A percentile compares a stretch with the other conserved stretches of the same genome.
phyloP scores from a whole-genome alignment of 2,113 vertebrate species.

The Prunella himalayana region DNA sequence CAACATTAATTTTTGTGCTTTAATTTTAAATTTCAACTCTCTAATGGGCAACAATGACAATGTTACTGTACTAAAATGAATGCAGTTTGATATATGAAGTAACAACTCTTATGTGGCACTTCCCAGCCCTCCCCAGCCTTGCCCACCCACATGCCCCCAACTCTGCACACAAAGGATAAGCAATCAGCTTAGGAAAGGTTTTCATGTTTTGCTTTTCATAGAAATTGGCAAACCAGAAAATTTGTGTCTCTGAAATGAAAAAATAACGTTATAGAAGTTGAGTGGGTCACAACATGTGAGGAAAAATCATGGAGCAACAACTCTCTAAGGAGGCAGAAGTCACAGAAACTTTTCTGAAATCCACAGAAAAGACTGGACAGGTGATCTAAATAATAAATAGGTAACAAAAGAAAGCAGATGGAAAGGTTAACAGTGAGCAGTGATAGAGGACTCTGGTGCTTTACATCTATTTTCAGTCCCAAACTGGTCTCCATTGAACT shows the following conservation, averaged over 20 bases:
- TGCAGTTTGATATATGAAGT: background rate
- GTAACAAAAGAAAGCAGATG: background rate
- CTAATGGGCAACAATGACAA: background rate
- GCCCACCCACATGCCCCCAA: fast-evolving
- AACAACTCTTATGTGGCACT: background rate
- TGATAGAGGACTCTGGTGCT: background rate
- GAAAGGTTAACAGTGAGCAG: background rate
- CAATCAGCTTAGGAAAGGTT: background rate
- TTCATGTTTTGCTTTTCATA: background rate
- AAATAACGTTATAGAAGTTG: background rate
- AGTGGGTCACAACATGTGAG: background rate
- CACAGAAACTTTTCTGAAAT: background rate
- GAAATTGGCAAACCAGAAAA: background rate
- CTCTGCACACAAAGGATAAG: background rate
- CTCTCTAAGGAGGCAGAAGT: background rate
- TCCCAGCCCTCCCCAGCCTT: background rate
- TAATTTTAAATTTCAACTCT: background rate
- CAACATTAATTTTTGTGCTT: background rate
- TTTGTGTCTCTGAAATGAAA: background rate
- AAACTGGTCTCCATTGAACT: background rate
- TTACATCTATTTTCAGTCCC: background rate
- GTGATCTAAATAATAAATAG: background rate
- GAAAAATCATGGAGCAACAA: background rate
- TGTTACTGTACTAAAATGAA: background rate
- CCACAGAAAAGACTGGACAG: background rate